Evolutionary conservation across 2,797 vertebrate species (phyloP), one percentile per base, ranked within the genome.

Genomic region (Esox lucius): DNA sequence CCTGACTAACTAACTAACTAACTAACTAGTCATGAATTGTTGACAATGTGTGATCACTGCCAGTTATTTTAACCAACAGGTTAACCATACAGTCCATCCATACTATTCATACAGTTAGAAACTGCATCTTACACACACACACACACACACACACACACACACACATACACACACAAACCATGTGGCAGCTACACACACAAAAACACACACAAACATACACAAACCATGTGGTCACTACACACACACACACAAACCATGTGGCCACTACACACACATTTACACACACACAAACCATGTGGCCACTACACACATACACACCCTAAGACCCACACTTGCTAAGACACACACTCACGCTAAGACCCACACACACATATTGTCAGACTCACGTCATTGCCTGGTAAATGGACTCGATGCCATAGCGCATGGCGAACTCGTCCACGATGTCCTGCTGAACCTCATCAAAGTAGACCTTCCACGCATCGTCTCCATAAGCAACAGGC

Each of bases 341-440:
- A 49, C 62, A 31, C 72, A 39, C 62, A 39, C 51, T 53, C 70
- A 70, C 74, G 66, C 71, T 35, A 61, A 64, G 42, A 70, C 74
- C 72, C 59, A 61, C 28, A 69, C 75, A 70, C 72, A 49, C 31
- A 62, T 49, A 78, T 65, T 39, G 16, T 17, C 17, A n/a, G n/a
- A 80, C 97, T 96, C 91, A 99, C 98, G 95, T 98, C 98, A 99
- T 99, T 84, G 97, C 98, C 87, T 99, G 98, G 89, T 98, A 99
- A 85, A 99, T 99, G 48, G 95, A 96, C 79, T 99, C 97, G 2
- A 99, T 92, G 78, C 97, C 97, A 0, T 98, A 99, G 76, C 97
- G 96, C 94, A 99, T 98, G 65, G 97, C 96, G 64, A 99, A 99
- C 90, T 99, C 98, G 42, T 99, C 97, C 85, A 96, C 97, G 0